A percentile compares a stretch with the other conserved stretches of the same genome.
These are phyloP conservation scores for Podargus strigoides DNA, from an alignment of 2,797 vertebrate genomes.

Conservation along the genomic window DNA sequence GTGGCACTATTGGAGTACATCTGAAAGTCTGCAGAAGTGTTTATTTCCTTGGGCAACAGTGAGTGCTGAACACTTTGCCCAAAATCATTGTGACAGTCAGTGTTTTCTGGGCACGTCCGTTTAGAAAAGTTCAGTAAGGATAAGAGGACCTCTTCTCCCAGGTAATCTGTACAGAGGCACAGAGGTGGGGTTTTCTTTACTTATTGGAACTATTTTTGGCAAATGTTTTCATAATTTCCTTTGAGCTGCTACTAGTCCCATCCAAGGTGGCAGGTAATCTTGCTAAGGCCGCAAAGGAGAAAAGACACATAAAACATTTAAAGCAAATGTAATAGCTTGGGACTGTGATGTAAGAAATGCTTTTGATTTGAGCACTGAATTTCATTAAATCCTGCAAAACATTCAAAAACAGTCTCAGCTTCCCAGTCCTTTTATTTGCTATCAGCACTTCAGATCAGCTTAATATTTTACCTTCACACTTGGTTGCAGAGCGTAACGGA, in stretches of 20 bases:
- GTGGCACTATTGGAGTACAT: not conserved
- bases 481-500: slow-evolving; percentile 19
- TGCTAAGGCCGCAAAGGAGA: not conserved
- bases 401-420: not conserved
- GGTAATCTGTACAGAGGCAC: not conserved
- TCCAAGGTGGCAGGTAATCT: not conserved
- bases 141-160: not conserved
- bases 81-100: not conserved
- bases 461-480: slow-evolving; percentile 58
- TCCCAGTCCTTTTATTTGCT: slow-evolving; percentile 16
- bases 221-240: not conserved
- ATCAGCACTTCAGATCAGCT: slow-evolving; percentile 40
- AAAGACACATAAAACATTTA: not conserved
- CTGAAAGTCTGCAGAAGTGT: not conserved
- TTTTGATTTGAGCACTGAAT: slow-evolving; percentile 39
- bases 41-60: not conserved
- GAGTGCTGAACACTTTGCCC: not conserved
- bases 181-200: not conserved
- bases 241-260: not conserved
- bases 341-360: not conserved
- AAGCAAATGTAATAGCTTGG: not conserved
- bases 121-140: not conserved
- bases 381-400: slow-evolving; percentile 37
- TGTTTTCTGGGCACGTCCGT: not conserved
- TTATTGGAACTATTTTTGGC: not conserved